Conservation (phyloP, 2,888 invertebrate species). For the Monoplex corrugatus region DNA sequence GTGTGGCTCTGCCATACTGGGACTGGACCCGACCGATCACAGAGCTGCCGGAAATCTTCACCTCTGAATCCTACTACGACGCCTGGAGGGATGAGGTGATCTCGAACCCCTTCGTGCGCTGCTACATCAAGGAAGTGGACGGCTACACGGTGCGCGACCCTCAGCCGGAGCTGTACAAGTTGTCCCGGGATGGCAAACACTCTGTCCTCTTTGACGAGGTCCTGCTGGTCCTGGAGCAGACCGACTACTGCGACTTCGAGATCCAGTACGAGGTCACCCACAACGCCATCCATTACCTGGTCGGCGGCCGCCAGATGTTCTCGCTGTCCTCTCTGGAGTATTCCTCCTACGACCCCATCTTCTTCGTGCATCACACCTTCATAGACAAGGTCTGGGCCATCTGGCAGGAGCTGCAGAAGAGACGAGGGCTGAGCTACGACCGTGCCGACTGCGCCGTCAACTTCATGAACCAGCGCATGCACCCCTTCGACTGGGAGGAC, state of each 20-base stretch:
- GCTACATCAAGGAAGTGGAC: slow-evolving; percentile 51
- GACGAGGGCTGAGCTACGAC: slow-evolving; percentile 55
- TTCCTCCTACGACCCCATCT: slow-evolving; percentile 62
- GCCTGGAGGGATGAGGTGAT: slow-evolving; percentile 57
- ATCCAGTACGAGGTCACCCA: slow-evolving; percentile 60
- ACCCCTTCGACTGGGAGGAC: slow-evolving; percentile 52
- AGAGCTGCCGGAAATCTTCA: slow-evolving; percentile 55
- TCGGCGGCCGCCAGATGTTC: slow-evolving; percentile 55
- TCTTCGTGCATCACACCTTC: slow-evolving; percentile 62
- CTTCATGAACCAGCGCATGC: slow-evolving; percentile 53
- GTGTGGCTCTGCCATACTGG: slow-evolving; percentile 62
- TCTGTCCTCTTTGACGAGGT: slow-evolving; percentile 56
- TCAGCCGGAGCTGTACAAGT: slow-evolving; percentile 56
- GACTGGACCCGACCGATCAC: slow-evolving; percentile 59
- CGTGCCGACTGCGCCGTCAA: slow-evolving; percentile 60
- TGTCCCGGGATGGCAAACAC: slow-evolving; percentile 50
- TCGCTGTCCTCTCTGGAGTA: slow-evolving; percentile 61
- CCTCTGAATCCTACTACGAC: slow-evolving; percentile 57
- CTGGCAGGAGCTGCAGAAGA: slow-evolving; percentile 63
- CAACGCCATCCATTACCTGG: slow-evolving; percentile 60
- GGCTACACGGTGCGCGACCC: slow-evolving; percentile 59
- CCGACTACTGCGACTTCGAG: slow-evolving; percentile 62
- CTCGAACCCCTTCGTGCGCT: slow-evolving; percentile 50
- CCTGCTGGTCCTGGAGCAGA: slow-evolving; percentile 60
- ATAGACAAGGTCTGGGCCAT: slow-evolving; percentile 61